Conservation (phyloP, 2,113 vertebrate genomes). For the Elaphurus davidianus region DNA sequence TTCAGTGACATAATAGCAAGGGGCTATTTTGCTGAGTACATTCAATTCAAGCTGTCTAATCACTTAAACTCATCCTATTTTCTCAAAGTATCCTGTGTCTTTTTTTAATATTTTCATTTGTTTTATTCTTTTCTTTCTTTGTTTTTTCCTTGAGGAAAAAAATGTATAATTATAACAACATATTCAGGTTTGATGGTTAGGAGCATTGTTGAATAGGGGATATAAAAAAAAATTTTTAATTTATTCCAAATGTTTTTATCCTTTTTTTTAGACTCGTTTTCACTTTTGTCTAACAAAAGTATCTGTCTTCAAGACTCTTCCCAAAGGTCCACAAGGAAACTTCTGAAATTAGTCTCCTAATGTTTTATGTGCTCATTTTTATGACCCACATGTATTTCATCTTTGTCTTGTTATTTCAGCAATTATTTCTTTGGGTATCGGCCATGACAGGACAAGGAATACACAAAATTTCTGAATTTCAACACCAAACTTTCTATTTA, state of each 20-base stretch:
- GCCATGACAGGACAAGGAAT: neutral
- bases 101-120: neutral
- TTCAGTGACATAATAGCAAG: neutral
- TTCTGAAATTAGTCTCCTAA: conserved; percentile 31
- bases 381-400: neutral
- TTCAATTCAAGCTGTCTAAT: neutral
- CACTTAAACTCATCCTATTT: neutral
- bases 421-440: neutral
- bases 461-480: neutral
- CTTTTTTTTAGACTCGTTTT: neutral
- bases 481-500: neutral
- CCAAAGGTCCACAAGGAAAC: neutral
- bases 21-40: neutral
- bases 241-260: neutral
- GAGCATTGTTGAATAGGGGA: neutral
- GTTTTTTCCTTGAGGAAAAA: neutral
- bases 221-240: neutral
- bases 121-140: neutral
- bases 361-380: neutral
- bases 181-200: neutral
- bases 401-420: neutral
- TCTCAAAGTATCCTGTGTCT: neutral
- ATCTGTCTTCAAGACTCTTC: neutral
- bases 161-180: neutral
- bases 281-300: neutral